These are phyloP conservation scores for Rosalia funebris DNA, from an alignment of 2,888 invertebrate genomes.

Conservation along the genomic window DNA sequence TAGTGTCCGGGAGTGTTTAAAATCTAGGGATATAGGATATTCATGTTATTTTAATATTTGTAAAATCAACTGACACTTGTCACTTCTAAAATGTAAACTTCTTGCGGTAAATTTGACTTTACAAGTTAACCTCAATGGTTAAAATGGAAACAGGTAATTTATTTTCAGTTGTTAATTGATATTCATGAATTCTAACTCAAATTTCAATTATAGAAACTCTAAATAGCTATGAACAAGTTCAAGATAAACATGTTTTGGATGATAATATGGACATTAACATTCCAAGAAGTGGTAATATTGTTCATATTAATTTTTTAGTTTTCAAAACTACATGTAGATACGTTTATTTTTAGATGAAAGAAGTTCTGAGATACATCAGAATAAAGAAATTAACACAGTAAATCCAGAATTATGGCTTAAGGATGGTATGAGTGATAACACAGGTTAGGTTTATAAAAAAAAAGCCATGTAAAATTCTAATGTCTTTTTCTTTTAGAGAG, in stretches of 20 bases:
- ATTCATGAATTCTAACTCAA: background rate
- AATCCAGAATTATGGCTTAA: conserved; percentile 3
- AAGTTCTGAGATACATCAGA: background rate
- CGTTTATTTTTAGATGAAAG: conserved; percentile 18
- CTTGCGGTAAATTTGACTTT: conserved; percentile 18
- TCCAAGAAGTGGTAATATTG: conserved; percentile 15
- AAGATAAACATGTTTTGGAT: conserved; percentile 28
- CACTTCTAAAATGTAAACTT: conserved; percentile 33
- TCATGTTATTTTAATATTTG: conserved; percentile 25
- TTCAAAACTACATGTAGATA: background rate
- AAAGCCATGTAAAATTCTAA: background rate
- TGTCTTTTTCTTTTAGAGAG: conserved; percentile 9
- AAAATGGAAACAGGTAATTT: conserved; percentile 42
- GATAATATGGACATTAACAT: conserved; percentile 11
- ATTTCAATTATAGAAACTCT: conserved; percentile 34
- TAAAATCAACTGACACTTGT: conserved; percentile 35
- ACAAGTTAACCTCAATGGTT: conserved; percentile 30
- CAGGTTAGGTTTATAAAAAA: conserved; percentile 9
- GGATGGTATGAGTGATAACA: background rate
- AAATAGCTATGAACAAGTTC: conserved; percentile 34
- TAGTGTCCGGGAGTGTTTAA: conserved; percentile 9
- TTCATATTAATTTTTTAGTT: background rate
- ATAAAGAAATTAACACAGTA: conserved; percentile 4
- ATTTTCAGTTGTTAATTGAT: conserved; percentile 2
- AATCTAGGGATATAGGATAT: conserved; percentile 14